Base-by-base conservation (phyloP, 2,113 vertebrate genomes). In the Dipodomys ordii region DNA sequence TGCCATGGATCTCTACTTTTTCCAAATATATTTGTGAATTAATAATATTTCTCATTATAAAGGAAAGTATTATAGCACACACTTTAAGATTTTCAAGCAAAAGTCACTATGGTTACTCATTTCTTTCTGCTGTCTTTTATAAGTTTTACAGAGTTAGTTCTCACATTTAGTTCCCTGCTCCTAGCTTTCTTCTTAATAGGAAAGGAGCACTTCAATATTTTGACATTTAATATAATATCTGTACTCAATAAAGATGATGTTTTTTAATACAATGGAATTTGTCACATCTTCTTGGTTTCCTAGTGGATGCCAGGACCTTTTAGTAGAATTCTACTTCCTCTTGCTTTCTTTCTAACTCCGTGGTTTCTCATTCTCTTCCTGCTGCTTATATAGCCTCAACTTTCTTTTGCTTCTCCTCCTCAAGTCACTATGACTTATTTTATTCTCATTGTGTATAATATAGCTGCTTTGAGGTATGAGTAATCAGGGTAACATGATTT, bases 1-100 rank as follows among this genome's bases (percentile, higher is more conserved):
- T 90, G 20, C 74, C 12, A 87, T 83, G 27, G 93, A 35, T 68
- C 44, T 20, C 78, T 77, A 72, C 15, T 15, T 82, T 93, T 95
- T 53, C 8, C n/a, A 96, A 68, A 16, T 30, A 69, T 78, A 53
- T 25, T 88, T 65, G 64, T 74, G 46, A 6, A 83, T 65, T 81
- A 78, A 73, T n/a, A 1, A 22, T 53, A 4, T 69, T 30, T 79
- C 46, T 78, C 27, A 44, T 4, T 57, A 49, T 76, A 2, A 94
- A 77, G 80, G 65, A 84, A 83, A 77, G 12, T 83, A 18, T 25
- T 91, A 1, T 49, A 79, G 8, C 67, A 78, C 78, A 60, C 39
- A 73, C 53, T 80, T 57, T 82, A 83, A 46, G 39, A 86, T 13
- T 86, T 82, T n/a, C 35, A 87, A 74, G 49, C 11, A 28, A 64